Conservation (phyloP, 2,888 invertebrate genomes). For the Brassicogethes aeneus region DNA sequence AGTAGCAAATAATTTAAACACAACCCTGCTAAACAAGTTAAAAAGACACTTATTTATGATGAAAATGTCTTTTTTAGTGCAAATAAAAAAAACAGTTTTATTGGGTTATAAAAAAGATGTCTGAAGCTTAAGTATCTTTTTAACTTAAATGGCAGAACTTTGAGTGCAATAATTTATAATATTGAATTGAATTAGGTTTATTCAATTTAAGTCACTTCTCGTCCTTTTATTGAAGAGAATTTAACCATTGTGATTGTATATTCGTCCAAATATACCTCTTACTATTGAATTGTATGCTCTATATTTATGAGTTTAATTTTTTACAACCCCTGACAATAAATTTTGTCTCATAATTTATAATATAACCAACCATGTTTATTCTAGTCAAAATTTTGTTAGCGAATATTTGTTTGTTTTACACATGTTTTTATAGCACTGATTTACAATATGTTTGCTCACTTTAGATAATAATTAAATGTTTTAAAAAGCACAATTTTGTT, state of each 20-base stretch:
- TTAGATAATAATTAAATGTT: neutral
- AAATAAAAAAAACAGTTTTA: no score
- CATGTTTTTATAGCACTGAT: neutral
- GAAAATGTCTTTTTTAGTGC: no score
- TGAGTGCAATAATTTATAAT: no score
- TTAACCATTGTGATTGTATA: neutral
- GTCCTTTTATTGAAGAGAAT: neutral
- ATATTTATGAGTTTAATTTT: neutral
- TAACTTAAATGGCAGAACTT: neutral
- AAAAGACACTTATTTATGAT: no score
- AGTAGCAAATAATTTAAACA: no score
- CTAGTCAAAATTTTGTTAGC: neutral
- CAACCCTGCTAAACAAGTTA: no score
- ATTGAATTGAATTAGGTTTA: no score
- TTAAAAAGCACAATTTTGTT: no score
- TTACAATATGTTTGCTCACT: neutral
- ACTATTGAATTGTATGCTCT: neutral
- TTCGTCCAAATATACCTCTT: neutral
- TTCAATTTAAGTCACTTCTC: neutral
- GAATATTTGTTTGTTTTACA: neutral
- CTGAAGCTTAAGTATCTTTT: no score
- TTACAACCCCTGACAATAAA: neutral
- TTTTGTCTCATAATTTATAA: neutral
- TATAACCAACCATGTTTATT: neutral
- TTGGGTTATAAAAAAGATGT: no score